Percentiles rank a stretch among this genome's conserved stretches.
phyloP scores from a whole-genome alignment of 1,140 invertebrate species.

The Pachyrhynchus sulphureomaculatus region DNA sequence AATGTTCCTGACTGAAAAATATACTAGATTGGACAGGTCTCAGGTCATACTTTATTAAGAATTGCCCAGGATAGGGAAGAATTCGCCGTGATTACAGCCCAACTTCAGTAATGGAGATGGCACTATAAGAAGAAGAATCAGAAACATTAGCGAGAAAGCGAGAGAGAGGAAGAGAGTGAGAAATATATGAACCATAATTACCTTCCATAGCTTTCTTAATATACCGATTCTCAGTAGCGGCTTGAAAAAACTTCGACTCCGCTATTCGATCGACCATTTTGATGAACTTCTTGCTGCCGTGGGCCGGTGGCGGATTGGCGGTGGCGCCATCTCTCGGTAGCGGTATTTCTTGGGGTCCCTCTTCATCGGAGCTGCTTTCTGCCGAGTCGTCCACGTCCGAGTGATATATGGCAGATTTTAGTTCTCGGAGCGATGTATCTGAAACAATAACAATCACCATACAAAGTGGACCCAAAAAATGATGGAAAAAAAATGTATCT shows the following conservation, averaged over 20 bases:
- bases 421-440: constrained; percentile 39
- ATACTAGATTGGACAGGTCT: too few relatives aligned
- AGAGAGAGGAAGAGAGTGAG: too few relatives aligned
- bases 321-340: constrained; percentile 29
- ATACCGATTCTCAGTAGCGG: constrained; percentile 72
- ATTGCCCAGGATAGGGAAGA: too few relatives aligned
- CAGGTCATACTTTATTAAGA: too few relatives aligned
- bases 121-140: too few relatives aligned
- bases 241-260: constrained; percentile 88
- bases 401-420: constrained; percentile 65
- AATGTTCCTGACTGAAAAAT: too few relatives aligned
- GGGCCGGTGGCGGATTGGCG: constrained; percentile 37
- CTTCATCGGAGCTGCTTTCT: constrained; percentile 87
- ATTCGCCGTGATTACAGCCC: too few relatives aligned
- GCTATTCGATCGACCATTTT: constrained; percentile 88
- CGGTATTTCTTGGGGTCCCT: constrained; percentile 53
- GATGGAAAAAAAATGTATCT: too few relatives aligned
- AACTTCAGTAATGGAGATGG: too few relatives aligned
- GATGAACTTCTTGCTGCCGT: constrained; percentile 69
- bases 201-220: constrained; percentile 80
- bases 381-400: constrained; percentile 90
- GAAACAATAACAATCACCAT: constrained; percentile 1
- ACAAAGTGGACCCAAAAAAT: too few relatives aligned
- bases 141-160: too few relatives aligned
- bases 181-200: constrained; percentile 21